Conservation (phyloP, 2,888 invertebrate genomes). For the Agrenia bidenticulata region DNA sequence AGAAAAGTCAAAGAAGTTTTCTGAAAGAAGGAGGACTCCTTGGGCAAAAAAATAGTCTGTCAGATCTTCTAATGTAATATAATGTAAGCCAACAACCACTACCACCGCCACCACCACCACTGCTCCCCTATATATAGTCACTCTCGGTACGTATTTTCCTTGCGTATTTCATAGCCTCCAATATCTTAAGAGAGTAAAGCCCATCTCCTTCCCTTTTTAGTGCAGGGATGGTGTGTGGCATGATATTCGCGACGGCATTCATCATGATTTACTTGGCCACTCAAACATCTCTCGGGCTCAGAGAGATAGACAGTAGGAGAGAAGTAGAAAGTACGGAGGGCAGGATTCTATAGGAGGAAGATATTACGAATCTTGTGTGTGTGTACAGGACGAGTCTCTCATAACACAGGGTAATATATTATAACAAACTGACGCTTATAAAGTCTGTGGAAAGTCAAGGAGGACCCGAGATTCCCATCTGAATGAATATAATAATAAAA, state of each 20-base stretch:
- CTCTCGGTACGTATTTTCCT: not conserved
- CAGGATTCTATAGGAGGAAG: too few species aligned
- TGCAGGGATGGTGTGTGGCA: not conserved
- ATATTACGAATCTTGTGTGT: constrained; percentile 7
- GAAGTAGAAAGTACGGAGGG: not conserved
- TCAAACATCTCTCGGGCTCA: constrained; percentile 22
- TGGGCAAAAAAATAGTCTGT: constrained; percentile 7
- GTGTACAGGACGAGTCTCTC: constrained; percentile 1
- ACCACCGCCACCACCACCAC: too few species aligned
- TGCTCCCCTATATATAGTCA: not conserved
- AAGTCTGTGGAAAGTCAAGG: not conserved
- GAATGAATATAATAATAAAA: not conserved
- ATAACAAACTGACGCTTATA: constrained; percentile 7
- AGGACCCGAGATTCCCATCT: not conserved
- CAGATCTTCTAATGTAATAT: constrained; percentile 24
- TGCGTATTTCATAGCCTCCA: too few species aligned
- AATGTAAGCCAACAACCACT: constrained; percentile 11
- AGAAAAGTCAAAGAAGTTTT: not conserved
- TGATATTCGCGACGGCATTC: constrained; percentile 33
- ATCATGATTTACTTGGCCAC: constrained; percentile 50
- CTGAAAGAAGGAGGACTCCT: not conserved
- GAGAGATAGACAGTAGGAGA: constrained; percentile 3
- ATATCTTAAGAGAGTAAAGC: too few species aligned
- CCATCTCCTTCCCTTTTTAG: too few species aligned
- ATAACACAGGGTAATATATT: constrained; percentile 1